A percentile compares a stretch with the other conserved stretches of the same genome.
These are phyloP conservation scores for Tursiops truncatus DNA, from an alignment of 2,113 vertebrate species.

Conservation along the genomic window DNA sequence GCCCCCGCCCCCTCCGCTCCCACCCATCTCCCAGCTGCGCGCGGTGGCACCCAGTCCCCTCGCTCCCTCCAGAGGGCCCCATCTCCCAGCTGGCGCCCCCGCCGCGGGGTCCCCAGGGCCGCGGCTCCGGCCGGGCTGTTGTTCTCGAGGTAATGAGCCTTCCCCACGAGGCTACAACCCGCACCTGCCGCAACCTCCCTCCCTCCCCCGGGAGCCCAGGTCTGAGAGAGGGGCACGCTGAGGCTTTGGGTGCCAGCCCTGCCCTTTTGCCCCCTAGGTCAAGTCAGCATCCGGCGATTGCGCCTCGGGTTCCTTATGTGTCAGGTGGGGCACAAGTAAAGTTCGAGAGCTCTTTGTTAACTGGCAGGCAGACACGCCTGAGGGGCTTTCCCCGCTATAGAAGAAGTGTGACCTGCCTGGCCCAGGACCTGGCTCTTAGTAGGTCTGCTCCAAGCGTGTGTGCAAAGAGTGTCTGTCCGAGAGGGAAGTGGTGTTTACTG, in stretches of 20 bases:
- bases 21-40: not conserved
- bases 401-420: not conserved
- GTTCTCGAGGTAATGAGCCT: slow-evolving; percentile 69
- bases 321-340: not conserved
- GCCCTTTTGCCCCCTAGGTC: not conserved
- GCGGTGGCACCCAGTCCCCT: not conserved
- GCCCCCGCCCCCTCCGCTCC: not conserved
- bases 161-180: not conserved
- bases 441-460: not conserved
- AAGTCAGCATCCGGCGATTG: not conserved
- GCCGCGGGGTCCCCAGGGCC: not conserved
- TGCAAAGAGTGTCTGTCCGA: not conserved
- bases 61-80: not conserved
- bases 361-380: not conserved
- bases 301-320: not conserved
- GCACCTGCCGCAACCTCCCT: slow-evolving; percentile 50
- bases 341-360: not conserved
- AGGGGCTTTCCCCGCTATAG: not conserved
- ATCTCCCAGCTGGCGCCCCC: slow-evolving; percentile 46
- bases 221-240: not conserved
- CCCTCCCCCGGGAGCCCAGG: not conserved
- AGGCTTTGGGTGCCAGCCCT: not conserved
- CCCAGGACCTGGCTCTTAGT: not conserved
- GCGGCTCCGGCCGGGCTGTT: slow-evolving; percentile 26
- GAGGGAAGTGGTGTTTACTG: not conserved